A percentile compares a stretch with the other conserved stretches of the same genome.
phyloP scores from a whole-genome alignment of 1,140 invertebrate species.

The Orchesella cincta region DNA sequence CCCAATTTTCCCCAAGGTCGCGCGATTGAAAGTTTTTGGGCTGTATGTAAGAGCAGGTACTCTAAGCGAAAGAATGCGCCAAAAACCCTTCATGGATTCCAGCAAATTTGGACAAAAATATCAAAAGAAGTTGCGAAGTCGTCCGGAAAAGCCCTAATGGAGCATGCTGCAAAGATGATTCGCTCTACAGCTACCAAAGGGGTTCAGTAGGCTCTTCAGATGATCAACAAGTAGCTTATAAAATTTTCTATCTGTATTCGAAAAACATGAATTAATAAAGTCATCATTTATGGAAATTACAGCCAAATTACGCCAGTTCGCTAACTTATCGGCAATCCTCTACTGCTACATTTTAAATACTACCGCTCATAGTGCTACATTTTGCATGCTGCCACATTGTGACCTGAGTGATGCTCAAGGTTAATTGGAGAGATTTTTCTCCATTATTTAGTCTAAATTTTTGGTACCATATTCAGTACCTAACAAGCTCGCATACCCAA shows the following conservation, averaged over 20 bases:
- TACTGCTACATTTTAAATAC: no score
- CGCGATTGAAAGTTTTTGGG: conserved; percentile 27
- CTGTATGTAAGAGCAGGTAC: conserved; percentile 23
- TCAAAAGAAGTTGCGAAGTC: conserved; percentile 12
- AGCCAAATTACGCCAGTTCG: neutral
- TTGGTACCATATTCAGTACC: no score
- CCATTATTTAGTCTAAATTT: no score
- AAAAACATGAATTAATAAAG: neutral
- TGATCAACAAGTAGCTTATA: neutral
- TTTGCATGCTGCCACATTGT: no score
- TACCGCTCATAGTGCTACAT: no score
- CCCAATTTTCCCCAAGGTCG: conserved; percentile 27
- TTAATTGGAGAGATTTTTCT: no score
- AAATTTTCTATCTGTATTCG: neutral
- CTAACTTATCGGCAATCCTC: neutral
- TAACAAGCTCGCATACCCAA: no score
- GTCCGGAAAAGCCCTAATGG: conserved; percentile 29
- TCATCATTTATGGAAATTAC: neutral
- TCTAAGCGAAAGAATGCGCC: neutral
- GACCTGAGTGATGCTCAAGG: no score
- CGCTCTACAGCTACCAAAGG: neutral
- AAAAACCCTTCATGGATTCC: conserved; percentile 11
- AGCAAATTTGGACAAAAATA: conserved; percentile 18
- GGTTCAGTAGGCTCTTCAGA: neutral
- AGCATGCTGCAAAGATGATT: neutral